Percentiles rank a stretch among this genome's conserved stretches.
Conservation (phyloP, 1,140 invertebrate species). For the Aphelenchoides fujianensis region DNA sequence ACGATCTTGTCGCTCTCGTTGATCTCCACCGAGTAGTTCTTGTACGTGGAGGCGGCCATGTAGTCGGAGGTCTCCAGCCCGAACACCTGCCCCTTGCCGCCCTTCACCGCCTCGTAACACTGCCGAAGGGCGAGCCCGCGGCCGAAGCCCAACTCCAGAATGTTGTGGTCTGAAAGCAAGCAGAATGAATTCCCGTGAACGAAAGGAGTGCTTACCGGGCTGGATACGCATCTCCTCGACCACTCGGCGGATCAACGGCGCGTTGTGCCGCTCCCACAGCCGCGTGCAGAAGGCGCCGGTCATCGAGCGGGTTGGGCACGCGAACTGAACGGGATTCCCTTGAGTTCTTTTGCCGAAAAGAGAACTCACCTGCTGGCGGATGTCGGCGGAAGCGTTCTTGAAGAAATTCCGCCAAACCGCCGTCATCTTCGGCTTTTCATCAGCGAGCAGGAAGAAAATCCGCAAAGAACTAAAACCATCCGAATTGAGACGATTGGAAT, state of each 20-base stretch:
- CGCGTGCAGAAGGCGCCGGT: constrained; percentile 6
- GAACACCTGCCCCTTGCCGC: constrained; percentile 27
- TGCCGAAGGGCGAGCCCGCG: constrained; percentile 31
- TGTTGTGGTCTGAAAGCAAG: constrained; percentile 35
- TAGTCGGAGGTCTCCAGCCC: constrained; percentile 34
- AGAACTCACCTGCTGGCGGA: no score
- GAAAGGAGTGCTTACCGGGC: constrained; percentile 33
- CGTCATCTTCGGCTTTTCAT: no score
- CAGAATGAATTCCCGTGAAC: background rate
- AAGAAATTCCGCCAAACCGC: background rate
- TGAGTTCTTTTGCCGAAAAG: background rate
- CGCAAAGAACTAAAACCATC: no score
- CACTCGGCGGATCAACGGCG: constrained; percentile 25
- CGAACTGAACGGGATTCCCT: background rate
- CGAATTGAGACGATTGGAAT: no score
- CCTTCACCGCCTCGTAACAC: constrained; percentile 22
- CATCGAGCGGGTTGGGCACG: background rate
- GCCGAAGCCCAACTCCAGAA: constrained; percentile 43
- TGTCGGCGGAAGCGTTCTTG: background rate
- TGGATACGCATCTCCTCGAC: constrained; percentile 26
- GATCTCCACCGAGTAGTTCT: constrained; percentile 12
- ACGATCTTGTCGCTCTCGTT: background rate
- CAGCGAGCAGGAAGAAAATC: no score
- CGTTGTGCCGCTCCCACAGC: constrained; percentile 26
- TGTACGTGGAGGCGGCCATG: constrained; percentile 14